A percentile compares a stretch with the other conserved stretches of the same genome.
Evolutionary conservation across 1,140 invertebrate species (phyloP).

Genomic region (Tetraneura akinire): DNA sequence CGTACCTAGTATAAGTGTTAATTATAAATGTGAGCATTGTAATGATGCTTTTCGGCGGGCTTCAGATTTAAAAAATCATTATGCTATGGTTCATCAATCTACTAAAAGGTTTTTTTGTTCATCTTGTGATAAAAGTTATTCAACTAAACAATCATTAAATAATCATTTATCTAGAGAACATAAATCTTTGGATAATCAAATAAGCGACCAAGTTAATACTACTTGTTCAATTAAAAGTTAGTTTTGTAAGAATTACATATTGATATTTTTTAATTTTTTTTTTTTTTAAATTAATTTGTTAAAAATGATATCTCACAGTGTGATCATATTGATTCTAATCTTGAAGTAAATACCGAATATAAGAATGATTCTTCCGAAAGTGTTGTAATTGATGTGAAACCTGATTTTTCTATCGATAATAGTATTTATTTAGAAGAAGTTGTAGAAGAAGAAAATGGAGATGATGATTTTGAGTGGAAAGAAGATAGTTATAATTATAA

Average conservation of each 20-base stretch:
- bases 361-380: not conserved
- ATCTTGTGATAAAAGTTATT: slow-evolving; percentile 28
- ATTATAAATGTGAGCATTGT: slow-evolving; percentile 27
- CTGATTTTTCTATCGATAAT: slow-evolving; percentile 36
- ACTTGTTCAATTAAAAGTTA: slow-evolving; percentile 17
- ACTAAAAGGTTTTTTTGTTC: not conserved
- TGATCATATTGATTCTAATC: not conserved
- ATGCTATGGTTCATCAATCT: not conserved
- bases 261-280: not conserved
- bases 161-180: slow-evolving; percentile 36
- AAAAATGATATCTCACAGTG: not conserved
- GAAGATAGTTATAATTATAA: not conserved
- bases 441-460: slow-evolving; percentile 32
- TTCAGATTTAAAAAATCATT: slow-evolving; percentile 42
- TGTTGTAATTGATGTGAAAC: slow-evolving; percentile 32
- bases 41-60: slow-evolving; percentile 13
- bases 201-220: not conserved
- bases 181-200: not conserved
- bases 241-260: not conserved
- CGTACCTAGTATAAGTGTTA: not conserved
- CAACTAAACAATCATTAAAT: slow-evolving; percentile 30
- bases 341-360: not conserved
- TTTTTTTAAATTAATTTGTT: not conserved
- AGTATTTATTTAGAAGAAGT: slow-evolving; percentile 40
- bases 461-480: slow-evolving; percentile 50